These are phyloP conservation scores for Cryptocephalus moraei DNA, from an alignment of 2,888 invertebrate species.

Conservation along the genomic window DNA sequence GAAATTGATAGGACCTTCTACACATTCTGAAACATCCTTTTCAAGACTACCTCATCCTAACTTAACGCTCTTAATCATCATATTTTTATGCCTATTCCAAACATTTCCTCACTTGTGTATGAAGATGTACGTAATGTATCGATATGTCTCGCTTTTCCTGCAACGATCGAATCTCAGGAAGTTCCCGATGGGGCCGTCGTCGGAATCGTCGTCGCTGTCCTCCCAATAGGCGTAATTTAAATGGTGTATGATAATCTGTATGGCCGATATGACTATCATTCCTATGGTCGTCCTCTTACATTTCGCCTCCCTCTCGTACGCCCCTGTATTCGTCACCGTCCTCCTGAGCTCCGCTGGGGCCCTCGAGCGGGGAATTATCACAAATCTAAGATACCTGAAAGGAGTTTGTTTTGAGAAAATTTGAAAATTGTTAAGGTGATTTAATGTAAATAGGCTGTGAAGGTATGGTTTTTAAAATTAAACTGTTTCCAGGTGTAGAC, in stretches of 20 bases:
- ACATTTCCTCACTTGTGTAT: constrained; percentile 66
- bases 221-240: constrained; percentile 11
- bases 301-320: constrained; percentile 79
- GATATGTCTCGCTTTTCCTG: constrained; percentile 79
- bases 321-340: constrained; percentile 32
- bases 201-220: neutral
- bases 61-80: too few species aligned
- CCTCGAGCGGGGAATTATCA: neutral
- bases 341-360: constrained; percentile 7
- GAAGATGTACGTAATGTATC: constrained; percentile 90
- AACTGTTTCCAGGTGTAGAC: too few species aligned
- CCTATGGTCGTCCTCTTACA: constrained; percentile 86
- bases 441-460: too few species aligned
- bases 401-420: neutral
- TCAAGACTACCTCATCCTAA: too few species aligned
- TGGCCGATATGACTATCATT: constrained; percentile 76
- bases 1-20: too few species aligned
- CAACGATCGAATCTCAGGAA: constrained; percentile 80
- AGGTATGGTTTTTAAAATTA: too few species aligned
- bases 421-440: neutral
- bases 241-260: constrained; percentile 62
- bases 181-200: constrained; percentile 40
- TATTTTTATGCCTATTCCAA: too few species aligned
- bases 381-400: constrained; percentile 5
- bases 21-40: too few species aligned